A percentile compares a stretch with the other conserved stretches of the same genome.
Evolutionary conservation across 2,888 invertebrate genomes (phyloP).

Genomic region (Callinectes sapidus): DNA sequence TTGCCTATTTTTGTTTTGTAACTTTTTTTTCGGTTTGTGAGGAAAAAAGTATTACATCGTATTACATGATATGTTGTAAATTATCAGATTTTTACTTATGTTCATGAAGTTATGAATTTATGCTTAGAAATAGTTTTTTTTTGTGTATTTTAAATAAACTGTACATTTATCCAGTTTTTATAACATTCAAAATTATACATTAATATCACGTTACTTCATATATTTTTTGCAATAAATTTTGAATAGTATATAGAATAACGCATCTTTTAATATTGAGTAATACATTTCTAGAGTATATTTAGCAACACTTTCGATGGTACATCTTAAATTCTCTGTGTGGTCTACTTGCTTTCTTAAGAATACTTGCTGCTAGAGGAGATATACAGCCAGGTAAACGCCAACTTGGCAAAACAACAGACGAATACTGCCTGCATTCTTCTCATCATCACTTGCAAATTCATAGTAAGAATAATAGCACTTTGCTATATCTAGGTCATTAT

Average conservation of each 20-base stretch:
- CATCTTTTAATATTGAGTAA: not conserved
- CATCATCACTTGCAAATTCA: not conserved
- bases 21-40: not conserved
- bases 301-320: too few relatives aligned
- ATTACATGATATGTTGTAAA: not conserved
- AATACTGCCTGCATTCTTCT: too few relatives aligned
- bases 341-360: not conserved
- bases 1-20: too few relatives aligned
- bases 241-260: not conserved
- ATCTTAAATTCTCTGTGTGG: too few relatives aligned
- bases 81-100: not conserved
- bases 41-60: not conserved
- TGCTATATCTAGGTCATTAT: not conserved
- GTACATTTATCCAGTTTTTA: not conserved
- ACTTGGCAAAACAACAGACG: not conserved
- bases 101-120: not conserved
- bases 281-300: not conserved
- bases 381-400: not conserved
- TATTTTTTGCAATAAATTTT: too few relatives aligned
- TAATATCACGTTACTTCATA: too few relatives aligned
- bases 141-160: not conserved
- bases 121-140: not conserved
- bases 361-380: not conserved
- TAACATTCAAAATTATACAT: not conserved
- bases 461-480: not conserved